Evolutionary conservation across 2,797 vertebrate genomes (phyloP), one percentile per base, ranked within the genome.

Genomic region (Sciurus vulgaris): DNA sequence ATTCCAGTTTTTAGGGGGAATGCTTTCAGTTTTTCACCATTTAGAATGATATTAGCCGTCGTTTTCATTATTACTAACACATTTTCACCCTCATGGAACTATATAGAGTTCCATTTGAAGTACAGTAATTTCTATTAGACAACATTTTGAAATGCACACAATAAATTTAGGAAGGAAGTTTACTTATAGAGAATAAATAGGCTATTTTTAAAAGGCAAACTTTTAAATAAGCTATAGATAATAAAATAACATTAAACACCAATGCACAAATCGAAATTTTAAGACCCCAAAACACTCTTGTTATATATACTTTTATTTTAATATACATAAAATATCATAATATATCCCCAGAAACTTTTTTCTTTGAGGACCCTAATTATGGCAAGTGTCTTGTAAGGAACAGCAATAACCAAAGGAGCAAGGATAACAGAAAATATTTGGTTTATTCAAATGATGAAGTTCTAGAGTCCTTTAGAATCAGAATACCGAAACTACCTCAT

Each of bases 141-240:
- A 65, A 73, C 44, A 95, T 89, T 90, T 87, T 18, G 84, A 90
- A 93, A 81, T 41, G 77, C 35, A 12, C 38, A 89, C 44, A 84
- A 59, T 65, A 67, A 69, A 87, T 56, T 59, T 74, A 86, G 41
- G 14, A 67, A 84, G 5, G 12, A 35, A 22, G 30, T 81, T 92
- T 72, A 83, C 51, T 89, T 92, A 95, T 47, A 9, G 18, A 86
- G 28, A 89, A 90, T 35, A 91, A 70, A 47, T 38, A n/a, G 6
- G 8, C 20, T 69, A 65, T 79, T 59, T 88, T 90, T 81, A 12
- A 92, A 54, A 72, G 12, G 54, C 33, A 77, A 2, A 79, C 24
- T 96, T 95, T 93, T 85, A 79, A 86, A 91, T 24, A 93, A 84
- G 51, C 33, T 79, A 89, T 81, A 74, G 47, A 96, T 17, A 77